Evolutionary conservation across 2,113 vertebrate genomes (phyloP).

Genomic region (Phyllopteryx taeniolatus): DNA sequence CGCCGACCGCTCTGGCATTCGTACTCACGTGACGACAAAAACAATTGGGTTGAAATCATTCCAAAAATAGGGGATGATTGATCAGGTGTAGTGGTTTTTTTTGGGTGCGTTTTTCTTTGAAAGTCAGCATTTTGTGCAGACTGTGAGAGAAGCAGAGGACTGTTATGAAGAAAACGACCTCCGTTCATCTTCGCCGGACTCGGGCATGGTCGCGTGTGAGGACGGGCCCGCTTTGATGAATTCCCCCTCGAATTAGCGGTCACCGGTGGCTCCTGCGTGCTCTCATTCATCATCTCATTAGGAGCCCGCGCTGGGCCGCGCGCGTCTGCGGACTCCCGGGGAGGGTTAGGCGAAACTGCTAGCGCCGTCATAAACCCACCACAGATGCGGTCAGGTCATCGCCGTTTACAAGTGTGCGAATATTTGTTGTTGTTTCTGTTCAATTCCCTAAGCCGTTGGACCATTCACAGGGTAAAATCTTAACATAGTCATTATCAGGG

Average conservation of each 20-base stretch:
- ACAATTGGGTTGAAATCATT: constrained; percentile 21
- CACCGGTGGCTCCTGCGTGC: constrained; percentile 59
- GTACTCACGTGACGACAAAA: neutral
- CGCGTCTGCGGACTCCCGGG: constrained; percentile 30
- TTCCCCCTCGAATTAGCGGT: constrained; percentile 71
- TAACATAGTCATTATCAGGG: constrained; percentile 29
- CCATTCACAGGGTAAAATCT: constrained; percentile 23
- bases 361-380: constrained; percentile 48
- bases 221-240: constrained; percentile 66
- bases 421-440: constrained; percentile 34
- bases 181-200: constrained; percentile 74
- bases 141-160: constrained; percentile 20
- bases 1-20: neutral
- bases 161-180: constrained; percentile 66
- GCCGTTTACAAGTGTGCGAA: constrained; percentile 53
- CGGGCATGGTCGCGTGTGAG: constrained; percentile 53
- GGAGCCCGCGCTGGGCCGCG: constrained; percentile 39
- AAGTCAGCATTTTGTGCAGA: constrained; percentile 19
- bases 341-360: constrained; percentile 29
- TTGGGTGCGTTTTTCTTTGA: too few relatives aligned
- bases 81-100: neutral
- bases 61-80: neutral
- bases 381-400: constrained; percentile 20
- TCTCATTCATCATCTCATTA: constrained; percentile 75
- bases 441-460: constrained; percentile 26